A percentile compares a stretch with the other conserved stretches of the same genome.
These are phyloP conservation scores for Halcyon badia DNA, from an alignment of 2,797 vertebrate genomes.

Conservation along the genomic window DNA sequence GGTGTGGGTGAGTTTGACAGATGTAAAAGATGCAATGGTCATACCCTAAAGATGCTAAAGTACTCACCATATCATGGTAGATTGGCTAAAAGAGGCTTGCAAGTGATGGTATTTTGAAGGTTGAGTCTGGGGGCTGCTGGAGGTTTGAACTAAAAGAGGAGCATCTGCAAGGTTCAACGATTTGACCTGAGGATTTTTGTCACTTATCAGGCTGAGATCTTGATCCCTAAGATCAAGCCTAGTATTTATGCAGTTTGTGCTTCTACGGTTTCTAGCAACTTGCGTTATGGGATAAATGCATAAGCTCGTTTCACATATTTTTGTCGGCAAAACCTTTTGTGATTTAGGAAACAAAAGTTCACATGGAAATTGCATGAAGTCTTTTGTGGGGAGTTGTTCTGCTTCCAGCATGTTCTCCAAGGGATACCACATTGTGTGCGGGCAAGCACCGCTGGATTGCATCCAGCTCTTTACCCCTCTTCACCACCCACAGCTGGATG, in stretches of 20 bases:
- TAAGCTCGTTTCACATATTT: conserved; percentile 47
- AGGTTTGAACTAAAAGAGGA: background rate
- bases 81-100: background rate
- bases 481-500: conserved; percentile 50
- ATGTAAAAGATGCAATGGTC: background rate
- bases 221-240: background rate
- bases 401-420: background rate
- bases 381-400: background rate
- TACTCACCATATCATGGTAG: rapidly evolving
- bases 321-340: conserved; percentile 15
- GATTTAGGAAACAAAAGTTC: conserved; percentile 25
- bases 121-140: background rate
- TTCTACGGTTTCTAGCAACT: background rate
- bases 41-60: background rate
- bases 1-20: too few species aligned
- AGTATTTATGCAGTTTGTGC: background rate
- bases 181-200: background rate
- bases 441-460: conserved; percentile 9
- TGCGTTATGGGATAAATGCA: background rate
- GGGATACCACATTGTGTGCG: background rate
- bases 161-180: background rate
- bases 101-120: background rate
- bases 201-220: background rate
- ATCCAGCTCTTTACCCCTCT: conserved; percentile 35
- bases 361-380: background rate